phyloP scores from a whole-genome alignment of 2,797 vertebrate species.

The Acanthornis magna region DNA sequence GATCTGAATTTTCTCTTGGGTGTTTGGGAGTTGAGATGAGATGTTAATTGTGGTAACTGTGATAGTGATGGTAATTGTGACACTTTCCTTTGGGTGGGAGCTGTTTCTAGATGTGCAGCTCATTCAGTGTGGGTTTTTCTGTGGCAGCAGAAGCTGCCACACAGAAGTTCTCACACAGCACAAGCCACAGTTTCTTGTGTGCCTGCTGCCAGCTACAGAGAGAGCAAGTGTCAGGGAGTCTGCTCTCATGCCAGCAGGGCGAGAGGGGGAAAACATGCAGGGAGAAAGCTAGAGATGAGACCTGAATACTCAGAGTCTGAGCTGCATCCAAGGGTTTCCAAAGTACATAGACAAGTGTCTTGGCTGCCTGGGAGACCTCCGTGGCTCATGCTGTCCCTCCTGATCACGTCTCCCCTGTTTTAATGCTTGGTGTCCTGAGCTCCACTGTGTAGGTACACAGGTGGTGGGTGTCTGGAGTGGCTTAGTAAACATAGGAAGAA shows the following conservation, averaged over 20 bases:
- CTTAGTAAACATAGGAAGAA: background rate
- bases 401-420: background rate
- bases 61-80: background rate
- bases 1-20: background rate
- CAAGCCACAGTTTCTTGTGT: background rate
- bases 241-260: background rate
- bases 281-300: background rate
- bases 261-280: background rate
- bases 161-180: background rate
- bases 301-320: too few relatives aligned
- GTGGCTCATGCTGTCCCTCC: background rate
- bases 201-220: background rate
- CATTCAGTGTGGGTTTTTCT: background rate
- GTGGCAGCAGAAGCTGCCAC: too few relatives aligned
- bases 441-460: background rate
- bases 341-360: background rate
- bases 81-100: background rate
- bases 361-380: background rate
- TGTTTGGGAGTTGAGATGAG: background rate
- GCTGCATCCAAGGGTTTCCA: background rate
- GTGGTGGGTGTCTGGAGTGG: background rate
- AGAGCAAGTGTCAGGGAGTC: background rate
- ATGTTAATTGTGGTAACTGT: background rate
- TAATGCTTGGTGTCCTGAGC: background rate
- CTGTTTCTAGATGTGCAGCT: background rate